These are phyloP conservation scores for Heterocephalus glaber DNA, from an alignment of 2,113 vertebrate genomes.

Conservation along the genomic window DNA sequence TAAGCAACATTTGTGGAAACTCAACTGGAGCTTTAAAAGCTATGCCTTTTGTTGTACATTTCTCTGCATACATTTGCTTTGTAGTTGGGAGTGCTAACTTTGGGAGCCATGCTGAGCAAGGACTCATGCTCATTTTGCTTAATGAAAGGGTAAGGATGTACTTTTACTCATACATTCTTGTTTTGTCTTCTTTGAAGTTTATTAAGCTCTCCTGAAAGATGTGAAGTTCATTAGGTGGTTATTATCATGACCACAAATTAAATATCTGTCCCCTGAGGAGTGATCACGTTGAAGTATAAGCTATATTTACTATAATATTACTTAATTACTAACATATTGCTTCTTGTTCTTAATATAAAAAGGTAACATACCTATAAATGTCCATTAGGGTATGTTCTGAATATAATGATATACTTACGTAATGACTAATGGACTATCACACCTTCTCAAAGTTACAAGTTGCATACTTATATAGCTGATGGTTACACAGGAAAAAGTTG, in stretches of 20 bases:
- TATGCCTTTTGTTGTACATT: slow-evolving; percentile 98
- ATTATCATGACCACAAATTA: slow-evolving; percentile 92
- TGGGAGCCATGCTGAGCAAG: slow-evolving; percentile 92
- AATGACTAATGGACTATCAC: neutral
- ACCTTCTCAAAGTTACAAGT: neutral
- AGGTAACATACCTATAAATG: slow-evolving; percentile 70
- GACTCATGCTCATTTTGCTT: slow-evolving; percentile 91
- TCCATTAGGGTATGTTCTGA: slow-evolving; percentile 44
- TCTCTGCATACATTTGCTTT: slow-evolving; percentile 98
- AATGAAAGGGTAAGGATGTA: slow-evolving; percentile 92
- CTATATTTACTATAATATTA: slow-evolving; percentile 94
- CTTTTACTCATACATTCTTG: slow-evolving; percentile 90
- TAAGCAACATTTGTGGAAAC: slow-evolving; percentile 96
- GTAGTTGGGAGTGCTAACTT: slow-evolving; percentile 91
- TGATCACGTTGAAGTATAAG: slow-evolving; percentile 87
- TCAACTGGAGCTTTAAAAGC: slow-evolving; percentile 96
- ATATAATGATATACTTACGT: slow-evolving; percentile 3
- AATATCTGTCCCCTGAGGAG: slow-evolving; percentile 94
- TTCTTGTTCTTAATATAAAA: slow-evolving; percentile 77
- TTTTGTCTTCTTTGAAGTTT: slow-evolving; percentile 96
- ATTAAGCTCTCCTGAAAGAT: slow-evolving; percentile 89
- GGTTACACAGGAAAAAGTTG: neutral
- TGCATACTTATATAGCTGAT: neutral
- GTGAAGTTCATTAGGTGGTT: slow-evolving; percentile 93
- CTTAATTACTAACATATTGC: slow-evolving; percentile 86